Evolutionary conservation across 23 tunicate species (phyloP), one percentile per base, ranked within the genome.

Genomic region (Oikopleura vanhoeffeni): DNA sequence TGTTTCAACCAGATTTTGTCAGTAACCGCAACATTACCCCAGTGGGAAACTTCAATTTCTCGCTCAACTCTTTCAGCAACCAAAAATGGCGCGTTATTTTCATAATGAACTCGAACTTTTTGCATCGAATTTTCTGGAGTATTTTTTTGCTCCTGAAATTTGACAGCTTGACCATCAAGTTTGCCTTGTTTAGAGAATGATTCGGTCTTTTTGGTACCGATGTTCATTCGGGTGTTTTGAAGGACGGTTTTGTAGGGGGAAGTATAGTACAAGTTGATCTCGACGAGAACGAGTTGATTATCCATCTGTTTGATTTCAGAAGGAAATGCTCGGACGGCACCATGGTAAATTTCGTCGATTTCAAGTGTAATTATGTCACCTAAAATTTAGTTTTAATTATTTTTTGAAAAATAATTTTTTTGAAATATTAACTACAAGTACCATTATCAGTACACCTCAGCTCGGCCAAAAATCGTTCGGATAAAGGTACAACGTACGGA

Each of bases 11-110:
- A 91, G 40, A 93, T 41, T 18, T 84, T 83, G 57, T 93, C 98
- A 67, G 88, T 91, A 27, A 93, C 91, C 40, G 98, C 94, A 82
- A 93, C 90, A 83, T 90, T 90, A 0, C 98, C 98, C 98, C 98
- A 93, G 76, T 93, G 98, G 0, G 98, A 93, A 1, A 93, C 82
- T 86, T 93, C 98, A 67, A 93, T 86, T 0, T 87, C 91, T 67
- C 98, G 84, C 1, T 86, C 84, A 41, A 93, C 84, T 86, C 88
- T 85, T 77, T 85, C 71, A 8, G 88, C 89, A 36, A 89, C 88
- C 40, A 93, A 85, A 71, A 93, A 93, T n/a, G 2, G 98, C 91
- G 57, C 64, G 91, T 93, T 93, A 87, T 93, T 93, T 77, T 93
- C 98, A 40, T 40, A 93, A 76, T 93, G 98, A 67, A 93, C 40